These are phyloP conservation scores for Campaea margaritaria DNA, from an alignment of 2,888 invertebrate species.

Conservation along the genomic window DNA sequence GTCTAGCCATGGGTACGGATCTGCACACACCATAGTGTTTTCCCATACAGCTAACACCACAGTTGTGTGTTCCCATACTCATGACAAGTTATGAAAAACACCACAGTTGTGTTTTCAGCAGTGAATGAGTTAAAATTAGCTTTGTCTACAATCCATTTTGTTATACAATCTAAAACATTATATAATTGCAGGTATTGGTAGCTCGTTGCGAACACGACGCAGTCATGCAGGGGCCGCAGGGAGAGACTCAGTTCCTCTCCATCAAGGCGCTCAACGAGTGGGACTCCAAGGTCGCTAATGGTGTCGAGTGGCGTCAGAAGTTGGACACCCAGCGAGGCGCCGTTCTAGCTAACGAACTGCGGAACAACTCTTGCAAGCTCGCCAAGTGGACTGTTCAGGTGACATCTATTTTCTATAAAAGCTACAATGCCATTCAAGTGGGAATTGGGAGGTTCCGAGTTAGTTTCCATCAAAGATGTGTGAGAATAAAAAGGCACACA, in stretches of 20 bases:
- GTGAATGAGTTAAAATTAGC: too few species aligned
- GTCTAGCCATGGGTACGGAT: too few species aligned
- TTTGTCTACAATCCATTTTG: not conserved
- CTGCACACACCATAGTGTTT: too few species aligned
- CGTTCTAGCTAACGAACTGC: slow-evolving; percentile 98
- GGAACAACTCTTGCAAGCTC: slow-evolving; percentile 99
- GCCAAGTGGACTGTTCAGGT: slow-evolving; percentile 99
- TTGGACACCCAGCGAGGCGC: slow-evolving; percentile 99
- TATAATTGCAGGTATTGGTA: slow-evolving; percentile 87
- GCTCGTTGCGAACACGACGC: slow-evolving; percentile 99
- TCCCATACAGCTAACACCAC: too few species aligned
- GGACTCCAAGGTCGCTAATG: slow-evolving; percentile 98
- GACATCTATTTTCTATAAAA: not conserved
- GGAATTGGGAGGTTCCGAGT: not conserved
- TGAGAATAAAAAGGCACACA: too few species aligned
- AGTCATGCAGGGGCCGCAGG: slow-evolving; percentile 93
- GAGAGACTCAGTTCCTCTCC: slow-evolving; percentile 96
- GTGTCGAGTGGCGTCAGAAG: slow-evolving; percentile 99
- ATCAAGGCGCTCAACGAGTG: slow-evolving; percentile 99
- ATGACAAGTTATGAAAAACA: too few species aligned
- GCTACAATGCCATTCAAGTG: not conserved
- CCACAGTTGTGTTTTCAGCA: too few species aligned
- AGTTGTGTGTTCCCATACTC: too few species aligned
- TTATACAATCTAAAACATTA: too few species aligned
- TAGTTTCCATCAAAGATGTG: too few species aligned